phyloP scores from a whole-genome alignment of 2,888 invertebrate genomes.

The Drosophila stalkeri region DNA sequence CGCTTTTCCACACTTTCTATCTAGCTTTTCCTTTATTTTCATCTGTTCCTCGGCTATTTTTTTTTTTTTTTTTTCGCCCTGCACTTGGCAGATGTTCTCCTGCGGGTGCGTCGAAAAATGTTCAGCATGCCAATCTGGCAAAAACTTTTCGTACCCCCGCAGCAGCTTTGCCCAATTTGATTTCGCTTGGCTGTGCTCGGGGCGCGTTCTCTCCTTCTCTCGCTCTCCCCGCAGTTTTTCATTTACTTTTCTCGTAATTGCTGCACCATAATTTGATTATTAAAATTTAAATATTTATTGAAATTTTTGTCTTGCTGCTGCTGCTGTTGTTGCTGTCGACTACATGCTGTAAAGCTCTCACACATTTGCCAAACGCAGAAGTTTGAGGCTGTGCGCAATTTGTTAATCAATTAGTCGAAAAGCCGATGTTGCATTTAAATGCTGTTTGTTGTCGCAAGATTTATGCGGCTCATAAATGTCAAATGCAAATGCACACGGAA shows the following conservation, averaged over 20 bases:
- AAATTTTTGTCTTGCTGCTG: slow-evolving; percentile 26
- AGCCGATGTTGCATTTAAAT: slow-evolving; percentile 71
- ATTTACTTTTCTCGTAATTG: slow-evolving; percentile 44
- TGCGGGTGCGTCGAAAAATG: slow-evolving; percentile 56
- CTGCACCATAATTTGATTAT: slow-evolving; percentile 80
- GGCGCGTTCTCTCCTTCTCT: slow-evolving; percentile 4
- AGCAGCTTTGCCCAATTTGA: slow-evolving; percentile 1
- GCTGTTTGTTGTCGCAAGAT: slow-evolving; percentile 53
- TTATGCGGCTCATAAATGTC: slow-evolving; percentile 79
- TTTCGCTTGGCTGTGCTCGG: slow-evolving; percentile 22
- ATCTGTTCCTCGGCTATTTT: slow-evolving; percentile 15
- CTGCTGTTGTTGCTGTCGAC: neutral
- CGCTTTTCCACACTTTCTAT: slow-evolving; percentile 11
- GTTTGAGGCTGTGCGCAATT: slow-evolving; percentile 16
- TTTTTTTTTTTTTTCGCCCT: slow-evolving; percentile 33
- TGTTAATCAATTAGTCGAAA: slow-evolving; percentile 71
- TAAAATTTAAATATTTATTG: slow-evolving; percentile 82
- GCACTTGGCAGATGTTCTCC: slow-evolving; percentile 60
- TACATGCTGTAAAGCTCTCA: slow-evolving; percentile 8
- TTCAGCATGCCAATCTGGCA: slow-evolving; percentile 51
- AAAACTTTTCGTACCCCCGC: slow-evolving; percentile 43
- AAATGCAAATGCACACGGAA: slow-evolving; percentile 52
- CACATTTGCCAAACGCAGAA: neutral
- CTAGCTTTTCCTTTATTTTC: slow-evolving; percentile 11
- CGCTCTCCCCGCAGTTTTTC: neutral